A percentile compares a stretch with the other conserved stretches of the same genome.
Evolutionary conservation across 1,140 invertebrate genomes (phyloP).

Genomic region (Sinella curviseta): DNA sequence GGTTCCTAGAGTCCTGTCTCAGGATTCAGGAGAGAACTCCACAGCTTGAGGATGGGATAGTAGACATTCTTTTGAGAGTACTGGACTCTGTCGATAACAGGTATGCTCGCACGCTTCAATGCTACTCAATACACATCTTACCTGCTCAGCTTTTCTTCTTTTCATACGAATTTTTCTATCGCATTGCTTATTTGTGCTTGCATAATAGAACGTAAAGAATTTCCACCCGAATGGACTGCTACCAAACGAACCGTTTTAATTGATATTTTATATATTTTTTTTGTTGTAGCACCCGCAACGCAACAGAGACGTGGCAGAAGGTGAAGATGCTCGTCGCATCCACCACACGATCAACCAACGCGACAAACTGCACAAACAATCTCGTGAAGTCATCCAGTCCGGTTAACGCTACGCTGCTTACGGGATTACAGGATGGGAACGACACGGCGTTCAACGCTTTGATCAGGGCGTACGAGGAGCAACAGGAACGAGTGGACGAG

Average conservation of each 20-base stretch:
- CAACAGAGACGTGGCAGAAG: conserved; percentile 29
- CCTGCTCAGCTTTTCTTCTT: neutral
- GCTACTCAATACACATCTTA: neutral
- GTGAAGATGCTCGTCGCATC: conserved; percentile 13
- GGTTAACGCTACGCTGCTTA: neutral
- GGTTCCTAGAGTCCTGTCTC: conserved; percentile 43
- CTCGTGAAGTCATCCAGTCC: neutral
- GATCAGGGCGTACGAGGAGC: too few species aligned
- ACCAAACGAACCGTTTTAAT: too few species aligned
- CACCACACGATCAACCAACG: neutral
- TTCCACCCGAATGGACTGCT: too few species aligned
- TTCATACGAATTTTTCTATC: neutral
- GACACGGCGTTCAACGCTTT: too few species aligned
- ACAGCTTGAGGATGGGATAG: conserved; percentile 44
- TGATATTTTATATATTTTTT: too few species aligned
- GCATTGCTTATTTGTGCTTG: neutral
- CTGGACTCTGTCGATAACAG: conserved; percentile 45
- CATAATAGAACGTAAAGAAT: too few species aligned
- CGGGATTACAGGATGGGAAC: neutral
- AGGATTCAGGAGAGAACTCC: conserved; percentile 45
- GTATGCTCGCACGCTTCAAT: conserved; percentile 11
- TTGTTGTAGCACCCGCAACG: conserved; percentile 33
- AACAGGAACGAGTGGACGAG: neutral
- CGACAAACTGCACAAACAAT: neutral
- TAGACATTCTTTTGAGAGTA: conserved; percentile 35